phyloP scores from a whole-genome alignment of 2,797 vertebrate genomes.

The Tenualosa thibaudeaui region DNA sequence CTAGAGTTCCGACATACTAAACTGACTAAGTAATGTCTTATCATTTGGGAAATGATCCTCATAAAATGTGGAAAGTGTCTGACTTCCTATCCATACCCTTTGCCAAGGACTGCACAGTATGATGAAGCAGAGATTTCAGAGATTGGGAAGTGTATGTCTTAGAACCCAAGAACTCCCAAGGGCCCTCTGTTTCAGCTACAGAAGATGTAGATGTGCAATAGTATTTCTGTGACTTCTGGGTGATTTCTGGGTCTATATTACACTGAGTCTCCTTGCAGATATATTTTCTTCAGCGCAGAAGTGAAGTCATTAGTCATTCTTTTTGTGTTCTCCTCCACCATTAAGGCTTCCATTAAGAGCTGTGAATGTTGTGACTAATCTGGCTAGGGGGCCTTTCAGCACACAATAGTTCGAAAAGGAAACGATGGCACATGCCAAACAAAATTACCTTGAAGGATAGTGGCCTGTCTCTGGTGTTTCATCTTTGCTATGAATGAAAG shows the following conservation, averaged over 20 bases:
- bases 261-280: background rate
- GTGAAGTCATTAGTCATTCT: conserved; percentile 32
- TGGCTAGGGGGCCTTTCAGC: conserved; percentile 27
- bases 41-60: background rate
- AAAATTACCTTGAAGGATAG: background rate
- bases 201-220: no score
- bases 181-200: background rate
- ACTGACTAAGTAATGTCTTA: background rate
- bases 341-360: conserved; percentile 43
- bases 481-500: background rate
- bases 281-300: background rate
- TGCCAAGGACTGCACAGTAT: background rate
- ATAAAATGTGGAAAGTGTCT: background rate
- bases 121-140: background rate
- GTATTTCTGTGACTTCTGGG: background rate
- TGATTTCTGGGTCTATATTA: conserved; percentile 15
- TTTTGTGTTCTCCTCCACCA: conserved; percentile 36
- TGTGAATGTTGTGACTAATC: conserved; percentile 37
- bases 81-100: background rate
- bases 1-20: background rate
- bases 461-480: background rate
- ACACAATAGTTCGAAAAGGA: conserved; percentile 27
- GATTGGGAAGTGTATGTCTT: background rate
- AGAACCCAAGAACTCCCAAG: background rate
- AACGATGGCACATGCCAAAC: conserved; percentile 18